These are phyloP conservation scores for Lepeophtheirus salmonis DNA, from an alignment of 1,140 invertebrate species.

Conservation along the genomic window DNA sequence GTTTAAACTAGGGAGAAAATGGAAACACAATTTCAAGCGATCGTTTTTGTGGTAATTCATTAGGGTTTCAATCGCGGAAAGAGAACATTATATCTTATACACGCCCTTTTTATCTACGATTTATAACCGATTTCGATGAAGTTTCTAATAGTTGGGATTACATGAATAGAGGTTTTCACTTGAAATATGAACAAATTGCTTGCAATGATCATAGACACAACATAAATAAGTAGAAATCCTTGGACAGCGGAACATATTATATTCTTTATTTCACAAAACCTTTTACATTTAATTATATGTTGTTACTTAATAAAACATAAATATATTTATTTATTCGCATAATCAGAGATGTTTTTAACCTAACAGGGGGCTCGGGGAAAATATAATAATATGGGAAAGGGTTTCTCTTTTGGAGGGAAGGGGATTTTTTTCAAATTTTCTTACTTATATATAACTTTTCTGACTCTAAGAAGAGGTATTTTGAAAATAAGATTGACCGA, in stretches of 20 bases:
- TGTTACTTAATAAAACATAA: neutral
- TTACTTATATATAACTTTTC: too few species aligned
- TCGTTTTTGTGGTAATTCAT: neutral
- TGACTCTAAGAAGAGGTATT: too few species aligned
- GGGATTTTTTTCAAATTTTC: too few species aligned
- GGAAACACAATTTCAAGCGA: neutral
- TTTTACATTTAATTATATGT: neutral
- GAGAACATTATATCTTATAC: neutral
- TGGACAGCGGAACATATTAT: neutral
- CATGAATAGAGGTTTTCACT: neutral
- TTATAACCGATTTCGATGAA: neutral
- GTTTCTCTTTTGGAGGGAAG: too few species aligned
- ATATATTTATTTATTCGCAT: neutral
- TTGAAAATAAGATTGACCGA: too few species aligned
- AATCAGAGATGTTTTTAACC: too few species aligned
- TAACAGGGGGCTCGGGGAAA: too few species aligned
- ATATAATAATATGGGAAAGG: too few species aligned
- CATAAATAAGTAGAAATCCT: neutral
- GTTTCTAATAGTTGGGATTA: neutral
- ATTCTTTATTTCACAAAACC: neutral
- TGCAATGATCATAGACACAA: neutral
- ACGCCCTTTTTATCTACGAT: neutral
- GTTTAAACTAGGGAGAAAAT: neutral
- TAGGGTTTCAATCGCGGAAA: neutral
- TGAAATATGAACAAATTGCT: slow-evolving; percentile 1